These are phyloP conservation scores for Microplitis mediator DNA, from an alignment of 1,140 invertebrate species.

Conservation along the genomic window DNA sequence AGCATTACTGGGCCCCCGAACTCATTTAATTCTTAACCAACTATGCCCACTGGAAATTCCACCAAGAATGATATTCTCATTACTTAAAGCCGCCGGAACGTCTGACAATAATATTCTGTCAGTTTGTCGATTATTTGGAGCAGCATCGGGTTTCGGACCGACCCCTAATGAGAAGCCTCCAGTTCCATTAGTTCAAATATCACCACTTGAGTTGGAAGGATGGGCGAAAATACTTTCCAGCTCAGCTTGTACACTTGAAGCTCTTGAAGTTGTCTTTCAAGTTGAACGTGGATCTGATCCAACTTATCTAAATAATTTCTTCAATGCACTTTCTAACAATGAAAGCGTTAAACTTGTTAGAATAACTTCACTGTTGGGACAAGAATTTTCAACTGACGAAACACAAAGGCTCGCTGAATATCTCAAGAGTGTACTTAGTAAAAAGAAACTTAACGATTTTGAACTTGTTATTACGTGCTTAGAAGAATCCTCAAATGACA, in stretches of 20 bases:
- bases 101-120: constrained; percentile 62
- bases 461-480: constrained; percentile 63
- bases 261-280: constrained; percentile 61
- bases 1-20: constrained; percentile 60
- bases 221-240: constrained; percentile 60
- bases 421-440: constrained; percentile 57
- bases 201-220: constrained; percentile 58
- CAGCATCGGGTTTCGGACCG: constrained; percentile 48
- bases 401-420: constrained; percentile 57
- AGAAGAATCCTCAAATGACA: constrained; percentile 61
- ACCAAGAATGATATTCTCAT: constrained; percentile 58
- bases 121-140: constrained; percentile 58
- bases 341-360: constrained; percentile 60
- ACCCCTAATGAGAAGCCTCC: constrained; percentile 48
- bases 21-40: constrained; percentile 59
- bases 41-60: constrained; percentile 62
- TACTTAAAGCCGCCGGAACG: constrained; percentile 62
- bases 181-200: constrained; percentile 56
- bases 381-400: constrained; percentile 58
- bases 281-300: constrained; percentile 57
- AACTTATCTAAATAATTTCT: constrained; percentile 54
- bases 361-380: constrained; percentile 60
- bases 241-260: constrained; percentile 57
- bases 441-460: constrained; percentile 59
- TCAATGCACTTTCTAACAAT: constrained; percentile 56